Evolutionary conservation across 2,888 invertebrate genomes (phyloP), one percentile per base, ranked within the genome.

Genomic region (Ptilodon capucinus): DNA sequence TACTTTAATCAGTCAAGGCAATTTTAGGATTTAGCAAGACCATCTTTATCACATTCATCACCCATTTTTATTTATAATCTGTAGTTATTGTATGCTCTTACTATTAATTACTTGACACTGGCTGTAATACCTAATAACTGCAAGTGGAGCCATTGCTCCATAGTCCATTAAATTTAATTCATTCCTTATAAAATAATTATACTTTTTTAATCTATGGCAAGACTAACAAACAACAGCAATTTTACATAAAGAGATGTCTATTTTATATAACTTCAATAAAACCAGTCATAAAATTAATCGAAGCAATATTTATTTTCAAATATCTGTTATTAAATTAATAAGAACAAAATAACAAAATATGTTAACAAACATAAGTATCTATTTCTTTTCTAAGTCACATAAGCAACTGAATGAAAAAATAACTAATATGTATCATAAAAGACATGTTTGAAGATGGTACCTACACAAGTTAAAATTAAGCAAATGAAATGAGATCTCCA

Each of bases 331-430:
- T 79, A 82, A 82, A 74, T 68, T 81, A 77, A 79, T 80, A 79
- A 76, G 84, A 76, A 76, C 68, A 84, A 85, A 86, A 78, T 84
- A 89, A 89, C 86, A 86, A 87, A 84, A 84, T 82, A 82, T 86
- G 84, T 83, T 84, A 89, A 89, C 87, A 86, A 89, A 86, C 81
- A 82, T 84, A 83, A 79, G 79, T 79, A 82, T 76, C 75, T 77
- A 79, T 79, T 74, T 76, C 86, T 83, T 79, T 74, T 76, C 86
- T 83, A 87, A 86, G 86, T 84, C 85, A 86, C 88, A 84, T 78
- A 77, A 81, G 81, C 80, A 53, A 30, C 13, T 44, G 38, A 48
- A 42, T 44, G 48, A 55, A 44, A 52, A 62, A 53, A 60, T 57
- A 55, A 55, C 8, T 49, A 54, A 35, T 19, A 49, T 49, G 19